Base-by-base conservation (phyloP, 2,797 vertebrate genomes). In the Chromis chromis region DNA sequence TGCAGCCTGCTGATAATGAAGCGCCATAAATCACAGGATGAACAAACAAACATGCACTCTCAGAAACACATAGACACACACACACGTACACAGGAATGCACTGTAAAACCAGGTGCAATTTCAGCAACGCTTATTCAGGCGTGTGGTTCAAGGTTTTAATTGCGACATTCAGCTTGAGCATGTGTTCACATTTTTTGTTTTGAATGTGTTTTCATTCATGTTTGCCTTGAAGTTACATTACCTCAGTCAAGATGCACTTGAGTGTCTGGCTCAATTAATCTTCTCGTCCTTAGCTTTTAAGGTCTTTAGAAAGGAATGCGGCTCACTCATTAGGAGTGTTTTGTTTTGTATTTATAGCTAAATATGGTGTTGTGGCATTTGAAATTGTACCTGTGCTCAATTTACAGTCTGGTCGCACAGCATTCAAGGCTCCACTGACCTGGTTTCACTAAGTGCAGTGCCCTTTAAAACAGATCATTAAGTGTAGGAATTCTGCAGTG, bases 1-100 rank as follows among this genome's bases (percentile, higher is more conserved):
- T 80, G 73, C 84, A 86, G 85, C 81, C 59, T 10, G 21, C 75
- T 73, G 70, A 86, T 88, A 91, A 92, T 85, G 84, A 88, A 76
- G 48, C 13, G 11, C 65, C 70, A 85, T 91, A 92, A 92, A 92
- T 90, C 90, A 91, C 33, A 70, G 54, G 39, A 73, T 0, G 77
- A 86, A 86, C 83, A 87, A 88, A 91, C 77, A 92, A 84, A 88
- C 62, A 78, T 65, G 50, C 54, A 36, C 72, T 69, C 61, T 56
- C 21, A 57, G 28, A 79, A 42, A 65, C 75, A 72, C 70, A 69
- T 36, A 65, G 36, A 75, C 64, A 74, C 72, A 79, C 72, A 79
- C 63, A 59, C 39, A 42, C 49, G 70, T 66, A 76, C 65, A 70
- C 56, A 86, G 74, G 80, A 82, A 91, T 88, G 73, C 76, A 76